Conservation (phyloP, 2,113 vertebrate species). For the Pseudonaja textilis region DNA sequence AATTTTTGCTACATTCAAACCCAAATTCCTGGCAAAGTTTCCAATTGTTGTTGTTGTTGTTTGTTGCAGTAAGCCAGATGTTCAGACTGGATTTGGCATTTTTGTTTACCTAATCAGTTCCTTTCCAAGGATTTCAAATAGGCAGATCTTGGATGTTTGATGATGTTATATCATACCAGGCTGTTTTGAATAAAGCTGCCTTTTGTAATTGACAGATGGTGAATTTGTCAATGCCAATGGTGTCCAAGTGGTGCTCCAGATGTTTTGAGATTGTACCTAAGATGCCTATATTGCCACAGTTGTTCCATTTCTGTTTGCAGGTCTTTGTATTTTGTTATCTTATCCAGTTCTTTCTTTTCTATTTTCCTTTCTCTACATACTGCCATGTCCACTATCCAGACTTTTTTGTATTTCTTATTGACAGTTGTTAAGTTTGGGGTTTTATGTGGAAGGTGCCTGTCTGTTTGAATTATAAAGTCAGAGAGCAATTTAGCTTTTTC, state of each 20-base stretch:
- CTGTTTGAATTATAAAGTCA: neutral
- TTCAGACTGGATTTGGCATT: neutral
- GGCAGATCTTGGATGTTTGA: neutral
- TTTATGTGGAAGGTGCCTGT: neutral
- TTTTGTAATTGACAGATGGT: neutral
- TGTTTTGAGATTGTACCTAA: neutral
- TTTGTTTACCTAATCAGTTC: neutral
- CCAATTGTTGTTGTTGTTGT: neutral
- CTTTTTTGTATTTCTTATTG: neutral
- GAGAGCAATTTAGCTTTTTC: neutral
- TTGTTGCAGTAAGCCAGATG: neutral
- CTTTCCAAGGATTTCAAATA: neutral
- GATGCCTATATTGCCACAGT: neutral
- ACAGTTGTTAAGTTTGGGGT: neutral
- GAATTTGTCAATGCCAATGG: neutral
- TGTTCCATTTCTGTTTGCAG: neutral
- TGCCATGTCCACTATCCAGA: neutral
- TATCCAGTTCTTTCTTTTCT: neutral
- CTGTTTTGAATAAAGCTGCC: neutral
- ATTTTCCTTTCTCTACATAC: neutral
- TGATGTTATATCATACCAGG: too few species aligned
- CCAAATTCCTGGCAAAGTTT: neutral
- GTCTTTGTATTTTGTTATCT: neutral
- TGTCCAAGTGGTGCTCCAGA: neutral
- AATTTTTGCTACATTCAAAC: neutral